Base-by-base conservation (phyloP, 2,113 vertebrate species). In the Sinocyclocheilus anophthalmus region DNA sequence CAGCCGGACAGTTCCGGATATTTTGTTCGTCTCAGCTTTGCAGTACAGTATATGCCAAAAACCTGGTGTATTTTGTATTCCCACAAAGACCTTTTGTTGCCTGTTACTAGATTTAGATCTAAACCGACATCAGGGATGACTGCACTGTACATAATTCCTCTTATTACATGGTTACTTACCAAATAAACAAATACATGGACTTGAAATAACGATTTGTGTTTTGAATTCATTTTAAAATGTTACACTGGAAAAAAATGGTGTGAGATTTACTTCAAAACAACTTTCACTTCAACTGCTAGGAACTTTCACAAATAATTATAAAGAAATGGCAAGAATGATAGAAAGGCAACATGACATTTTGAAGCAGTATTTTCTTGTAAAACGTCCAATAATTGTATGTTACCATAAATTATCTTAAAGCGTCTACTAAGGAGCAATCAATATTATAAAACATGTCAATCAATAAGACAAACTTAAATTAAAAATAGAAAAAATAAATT, bases 1-100 rank as follows among this genome's bases (percentile, higher is more conserved):
- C 48, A 75, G 26, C 88, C 18, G 30, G 90, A 90, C 81, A 53
- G 85, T 85, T 90, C 83, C 88, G 65, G 88, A 92, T 80, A 84
- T 80, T 84, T 81, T 77, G 75, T 85, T 63, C 3, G 9, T 39
- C 13, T 67, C 24, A 26, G 67, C 76, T 65, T 79, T 78, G 75
- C 63, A 14, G 53, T 50, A 26, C 61, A 20, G 20, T 20, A 39
- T 59, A 48, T 76, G 85, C 69, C n/a, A 83, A 81, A 79, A 81
- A 69, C 39, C 39, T 63, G n/a, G 63, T 50, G 76, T n/a, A 37
- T 80, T 80, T 53, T 45, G 73, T 67, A 7, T 16, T 48, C 39
- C 33, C 22, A 70, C 33, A 81, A 76, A 81, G 39, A 37, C 72
- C 39, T 73, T 48, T 22, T 55, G 78, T 77, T 65, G 72, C n/a